phyloP scores from a whole-genome alignment of 2,888 invertebrate species.

The Stratiomys singularior region DNA sequence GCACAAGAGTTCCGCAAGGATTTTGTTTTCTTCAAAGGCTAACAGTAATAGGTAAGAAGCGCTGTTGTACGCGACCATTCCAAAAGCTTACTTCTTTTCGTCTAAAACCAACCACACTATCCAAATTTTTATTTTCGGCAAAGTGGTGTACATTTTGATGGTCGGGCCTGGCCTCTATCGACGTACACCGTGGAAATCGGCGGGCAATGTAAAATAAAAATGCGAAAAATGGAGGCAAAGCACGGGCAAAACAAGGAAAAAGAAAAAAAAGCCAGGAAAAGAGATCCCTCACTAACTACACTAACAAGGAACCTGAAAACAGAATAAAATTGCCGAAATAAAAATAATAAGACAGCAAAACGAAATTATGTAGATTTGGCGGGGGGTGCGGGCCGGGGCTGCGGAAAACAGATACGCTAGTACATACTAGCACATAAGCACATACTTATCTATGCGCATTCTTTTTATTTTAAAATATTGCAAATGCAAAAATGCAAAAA shows the following conservation, averaged over 20 bases:
- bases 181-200: conserved; percentile 40
- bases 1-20: neutral
- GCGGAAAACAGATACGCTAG: conserved; percentile 19
- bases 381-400: neutral
- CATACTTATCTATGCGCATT: conserved; percentile 46
- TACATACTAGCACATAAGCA: conserved; percentile 43
- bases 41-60: conserved; percentile 41
- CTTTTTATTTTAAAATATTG: conserved; percentile 42
- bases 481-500: conserved; percentile 37
- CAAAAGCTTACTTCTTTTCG: conserved; percentile 52
- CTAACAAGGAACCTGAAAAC: conserved; percentile 50
- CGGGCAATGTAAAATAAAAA: conserved; percentile 50
- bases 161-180: conserved; percentile 53
- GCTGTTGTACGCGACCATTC: conserved; percentile 51
- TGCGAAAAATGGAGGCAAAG: conserved; percentile 53
- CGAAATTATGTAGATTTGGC: conserved; percentile 51
- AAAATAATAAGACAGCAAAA: conserved; percentile 53
- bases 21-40: conserved; percentile 17
- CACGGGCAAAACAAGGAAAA: conserved; percentile 46
- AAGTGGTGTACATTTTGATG: conserved; percentile 53
- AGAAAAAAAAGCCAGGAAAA: conserved; percentile 53
- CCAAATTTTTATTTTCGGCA: conserved; percentile 52
- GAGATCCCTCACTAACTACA: conserved; percentile 32
- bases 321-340: conserved; percentile 51
- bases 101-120: conserved; percentile 53